phyloP scores from a whole-genome alignment of 2,888 invertebrate genomes.

The Dorcus hopei region DNA sequence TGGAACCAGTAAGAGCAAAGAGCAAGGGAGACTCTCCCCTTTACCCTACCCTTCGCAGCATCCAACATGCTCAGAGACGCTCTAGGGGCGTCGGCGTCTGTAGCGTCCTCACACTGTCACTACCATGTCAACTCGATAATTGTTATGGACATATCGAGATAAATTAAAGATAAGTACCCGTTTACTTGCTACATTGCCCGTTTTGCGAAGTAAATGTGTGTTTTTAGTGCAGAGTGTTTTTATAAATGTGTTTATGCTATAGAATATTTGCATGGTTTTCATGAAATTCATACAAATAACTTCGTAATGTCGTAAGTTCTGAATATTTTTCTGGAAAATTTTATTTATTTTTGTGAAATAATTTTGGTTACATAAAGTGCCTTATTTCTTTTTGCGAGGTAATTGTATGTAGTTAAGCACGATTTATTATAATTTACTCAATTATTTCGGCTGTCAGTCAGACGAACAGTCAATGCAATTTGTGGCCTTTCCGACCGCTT shows the following conservation, averaged over 20 bases:
- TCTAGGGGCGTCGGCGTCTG: conserved; percentile 48
- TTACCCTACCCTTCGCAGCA: conserved; percentile 40
- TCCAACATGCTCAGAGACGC: conserved; percentile 44
- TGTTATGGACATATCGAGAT: conserved; percentile 31
- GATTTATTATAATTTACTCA: conserved; percentile 43
- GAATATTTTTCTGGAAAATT: too few species aligned
- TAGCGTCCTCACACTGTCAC: conserved; percentile 41
- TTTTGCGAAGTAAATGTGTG: background rate
- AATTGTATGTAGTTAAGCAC: conserved; percentile 36
- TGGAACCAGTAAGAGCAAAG: conserved; percentile 33
- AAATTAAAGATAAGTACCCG: conserved; percentile 13
- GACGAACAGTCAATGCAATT: background rate
- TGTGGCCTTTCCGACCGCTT: background rate
- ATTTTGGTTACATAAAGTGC: too few species aligned
- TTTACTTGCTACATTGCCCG: background rate
- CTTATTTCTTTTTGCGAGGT: too few species aligned
- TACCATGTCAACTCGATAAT: conserved; percentile 41
- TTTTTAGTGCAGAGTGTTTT: too few species aligned
- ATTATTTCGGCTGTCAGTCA: conserved; percentile 38
- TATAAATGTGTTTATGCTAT: too few species aligned
- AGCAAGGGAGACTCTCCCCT: conserved; percentile 35
- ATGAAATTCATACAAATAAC: background rate
- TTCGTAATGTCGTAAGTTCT: conserved; percentile 8
- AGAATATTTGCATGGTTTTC: too few species aligned
- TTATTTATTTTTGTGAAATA: too few species aligned